Base-by-base conservation (phyloP, 2,888 invertebrate species). In the Phrixothrix hirtus region DNA sequence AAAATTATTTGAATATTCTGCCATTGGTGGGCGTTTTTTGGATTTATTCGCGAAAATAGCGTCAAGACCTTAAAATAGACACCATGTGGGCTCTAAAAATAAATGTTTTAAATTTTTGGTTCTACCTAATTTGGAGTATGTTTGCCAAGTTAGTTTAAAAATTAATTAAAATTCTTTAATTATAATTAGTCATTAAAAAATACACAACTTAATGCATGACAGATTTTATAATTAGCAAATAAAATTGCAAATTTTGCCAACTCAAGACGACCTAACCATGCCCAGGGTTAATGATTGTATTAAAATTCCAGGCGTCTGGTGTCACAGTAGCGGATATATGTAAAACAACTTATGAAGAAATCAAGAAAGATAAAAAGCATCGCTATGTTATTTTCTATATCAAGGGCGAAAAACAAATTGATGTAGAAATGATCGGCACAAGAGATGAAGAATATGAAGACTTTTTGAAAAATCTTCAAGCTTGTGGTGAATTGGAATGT, bases 281-380 rank as follows among this genome's bases (percentile, higher is more conserved):
- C n/a, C n/a, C n/a, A n/a, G n/a, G n/a, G n/a, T n/a, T n/a, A n/a
- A n/a, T n/a, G n/a, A n/a, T n/a, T n/a, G n/a, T n/a, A n/a, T n/a
- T n/a, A n/a, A n/a, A n/a, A n/a, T 39, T 39, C n/a, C 55, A 87
- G 94, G 93, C 96, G 82, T 96, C 96, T 73, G 96, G 96, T 76
- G 96, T 97, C 67, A 92, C 92, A 79, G 95, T 97, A 63, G 90
- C 94, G 69, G 94, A 94, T 81, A 86, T 88, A 65, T 96, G 95
- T 81, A 92, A 95, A 83, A 91, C 89, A 60, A 92, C 89, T 68
- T 96, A 94, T 78, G 94, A 95, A 78, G 95, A 95, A 82, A 94
- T 97, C 68, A 97, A 97, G 81, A 94, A 96, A 81, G 93, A 94
- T 77, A 96, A 96, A 83, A 94, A 94, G 74, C 92, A 94, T 80